A percentile compares a stretch with the other conserved stretches of the same genome.
Evolutionary conservation across 2,888 invertebrate genomes (phyloP).

Genomic region (Cataglyphis livida): DNA sequence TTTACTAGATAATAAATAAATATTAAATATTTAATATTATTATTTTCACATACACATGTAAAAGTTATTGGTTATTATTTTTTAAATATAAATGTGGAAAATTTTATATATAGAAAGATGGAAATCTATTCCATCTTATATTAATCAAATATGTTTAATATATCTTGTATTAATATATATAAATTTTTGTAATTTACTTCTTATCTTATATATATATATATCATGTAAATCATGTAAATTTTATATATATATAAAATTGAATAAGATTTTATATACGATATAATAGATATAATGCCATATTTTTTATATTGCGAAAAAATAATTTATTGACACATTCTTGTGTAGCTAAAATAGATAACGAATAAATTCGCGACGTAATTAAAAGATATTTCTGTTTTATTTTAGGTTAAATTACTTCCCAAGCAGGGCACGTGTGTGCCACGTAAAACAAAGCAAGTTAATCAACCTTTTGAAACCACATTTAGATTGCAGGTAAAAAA

Average conservation of each 20-base stretch:
- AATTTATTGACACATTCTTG: background rate
- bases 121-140: too few relatives aligned
- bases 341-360: background rate
- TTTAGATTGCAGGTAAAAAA: conserved; percentile 86
- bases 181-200: background rate
- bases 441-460: conserved; percentile 81
- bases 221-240: too few relatives aligned
- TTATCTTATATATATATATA: background rate
- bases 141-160: background rate
- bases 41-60: too few relatives aligned
- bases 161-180: background rate
- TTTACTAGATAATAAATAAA: too few relatives aligned
- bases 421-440: conserved; percentile 82
- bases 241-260: too few relatives aligned
- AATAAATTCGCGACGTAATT: background rate
- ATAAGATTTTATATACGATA: too few relatives aligned
- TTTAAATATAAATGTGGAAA: background rate
- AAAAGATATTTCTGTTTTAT: background rate
- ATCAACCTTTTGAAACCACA: conserved; percentile 89
- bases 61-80: background rate
- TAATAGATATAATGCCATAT: background rate
- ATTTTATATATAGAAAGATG: background rate
- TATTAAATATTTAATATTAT: background rate
- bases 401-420: conserved; percentile 83
- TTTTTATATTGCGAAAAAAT: background rate